Conservation (phyloP, 2,888 invertebrate genomes). For the Tyria jacobaeae region DNA sequence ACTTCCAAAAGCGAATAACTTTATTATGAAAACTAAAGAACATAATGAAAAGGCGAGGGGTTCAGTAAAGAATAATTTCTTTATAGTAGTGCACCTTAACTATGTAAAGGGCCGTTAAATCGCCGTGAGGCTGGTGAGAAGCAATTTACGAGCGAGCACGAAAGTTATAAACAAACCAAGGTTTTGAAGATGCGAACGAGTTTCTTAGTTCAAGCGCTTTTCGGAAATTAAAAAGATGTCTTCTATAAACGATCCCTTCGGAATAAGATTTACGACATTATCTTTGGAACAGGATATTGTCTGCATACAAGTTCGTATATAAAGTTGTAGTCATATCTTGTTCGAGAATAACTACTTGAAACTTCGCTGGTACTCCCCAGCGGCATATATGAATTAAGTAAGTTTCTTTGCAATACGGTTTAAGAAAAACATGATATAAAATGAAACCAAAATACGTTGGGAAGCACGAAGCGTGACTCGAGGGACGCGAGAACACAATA, state of each 20-base stretch:
- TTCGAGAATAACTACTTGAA: slow-evolving; percentile 36
- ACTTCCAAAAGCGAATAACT: slow-evolving; percentile 28
- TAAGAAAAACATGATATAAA: slow-evolving; percentile 43
- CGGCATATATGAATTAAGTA: slow-evolving; percentile 45
- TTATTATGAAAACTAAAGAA: slow-evolving; percentile 56
- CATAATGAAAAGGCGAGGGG: slow-evolving; percentile 46
- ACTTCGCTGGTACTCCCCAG: slow-evolving; percentile 27
- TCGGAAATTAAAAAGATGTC: slow-evolving; percentile 45
- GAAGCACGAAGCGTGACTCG: slow-evolving; percentile 64
- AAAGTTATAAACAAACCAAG: slow-evolving; percentile 66
- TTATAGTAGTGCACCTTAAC: slow-evolving; percentile 59
- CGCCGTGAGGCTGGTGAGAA: slow-evolving; percentile 64
- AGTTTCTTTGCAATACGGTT: slow-evolving; percentile 45
- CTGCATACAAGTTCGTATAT: slow-evolving; percentile 44
- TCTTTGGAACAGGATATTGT: slow-evolving; percentile 38
- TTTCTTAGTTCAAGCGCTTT: slow-evolving; percentile 54
- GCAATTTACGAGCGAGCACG: slow-evolving; percentile 71
- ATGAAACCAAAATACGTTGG: slow-evolving; percentile 49
- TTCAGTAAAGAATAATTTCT: slow-evolving; percentile 57
- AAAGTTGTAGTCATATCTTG: slow-evolving; percentile 46
- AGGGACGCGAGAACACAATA: slow-evolving; percentile 68
- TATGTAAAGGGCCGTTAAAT: slow-evolving; percentile 66
- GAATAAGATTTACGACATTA: slow-evolving; percentile 39
- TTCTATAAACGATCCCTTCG: slow-evolving; percentile 35
- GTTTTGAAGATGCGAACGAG: slow-evolving; percentile 58